Evolutionary conservation across 1,140 invertebrate species (phyloP), one percentile per base, ranked within the genome.

Genomic region (Eriosoma lanigerum): DNA sequence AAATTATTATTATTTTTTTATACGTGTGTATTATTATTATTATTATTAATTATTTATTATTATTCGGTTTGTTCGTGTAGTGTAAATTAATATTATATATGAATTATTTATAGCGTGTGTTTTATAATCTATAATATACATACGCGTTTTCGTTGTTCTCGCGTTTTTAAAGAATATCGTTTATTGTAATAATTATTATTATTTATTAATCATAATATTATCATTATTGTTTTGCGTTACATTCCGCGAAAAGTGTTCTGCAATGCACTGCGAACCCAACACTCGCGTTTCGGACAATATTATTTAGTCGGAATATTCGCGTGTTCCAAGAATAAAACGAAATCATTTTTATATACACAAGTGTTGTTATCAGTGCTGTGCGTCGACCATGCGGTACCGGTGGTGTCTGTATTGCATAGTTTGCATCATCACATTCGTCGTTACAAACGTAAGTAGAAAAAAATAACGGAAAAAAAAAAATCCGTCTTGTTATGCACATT

Each of bases 361-460:
- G 21, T 44, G 52, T 76, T 38, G 75, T 44, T 46, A 58, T 78
- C 68, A 29, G 75, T 78, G 75, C 44, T 10, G 75, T 56, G 50
- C 56, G 72, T 50, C 50, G 72, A 78, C 75, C 75, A 78, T 78
- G 75, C 75, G 75, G 56, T 78, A 58, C 75, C 75, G 75, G 38
- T 60, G 68, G 68, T 72, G 68, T 62, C 56, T 78, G 56, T 78
- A 58, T 48, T 60, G 32, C 75, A 24, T 58, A 13, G 54, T 60
- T 48, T 76, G 52, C 73, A 24, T 76, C 32, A 24, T 78, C 38
- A n/a, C 52, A 58, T 48, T 60, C 44, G 56, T 48, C 44, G 75
- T 78, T 1, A 46, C 75, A 46, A 78, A 78, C 56, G 75, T 78
- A 13, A 78, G 75, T 78, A 60, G 29, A 48, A 68, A 26, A 29